phyloP scores from a whole-genome alignment of 2,113 vertebrate genomes.

The Perca fluviatilis region DNA sequence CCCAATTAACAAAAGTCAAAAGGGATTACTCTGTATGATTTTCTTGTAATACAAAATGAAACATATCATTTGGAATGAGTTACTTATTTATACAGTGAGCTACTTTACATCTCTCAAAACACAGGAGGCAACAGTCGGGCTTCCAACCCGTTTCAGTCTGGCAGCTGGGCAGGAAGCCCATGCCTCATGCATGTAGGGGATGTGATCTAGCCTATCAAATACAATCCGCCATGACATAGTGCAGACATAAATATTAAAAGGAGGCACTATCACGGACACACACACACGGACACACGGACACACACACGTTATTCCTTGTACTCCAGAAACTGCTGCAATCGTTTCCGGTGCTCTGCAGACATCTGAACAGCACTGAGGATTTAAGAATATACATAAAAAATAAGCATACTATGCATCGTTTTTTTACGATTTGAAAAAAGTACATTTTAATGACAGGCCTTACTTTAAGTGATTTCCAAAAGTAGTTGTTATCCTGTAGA shows the following conservation, averaged over 20 bases:
- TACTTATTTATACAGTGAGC: constrained; percentile 1
- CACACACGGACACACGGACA: constrained; percentile 2
- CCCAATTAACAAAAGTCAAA: neutral
- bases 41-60: constrained; percentile 11
- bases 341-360: constrained; percentile 94
- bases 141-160: neutral
- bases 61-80: constrained; percentile 7
- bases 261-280: constrained; percentile 31
- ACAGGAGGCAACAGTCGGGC: neutral
- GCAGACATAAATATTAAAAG: constrained; percentile 63
- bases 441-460: constrained; percentile 12
- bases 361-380: constrained; percentile 90
- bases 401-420: neutral
- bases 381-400: neutral
- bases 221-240: constrained; percentile 24
- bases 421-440: neutral
- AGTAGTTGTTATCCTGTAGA: constrained; percentile 94
- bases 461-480: constrained; percentile 96
- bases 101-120: constrained; percentile 18
- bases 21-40: neutral
- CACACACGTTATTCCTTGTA: constrained; percentile 90
- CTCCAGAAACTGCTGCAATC: constrained; percentile 96
- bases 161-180: neutral
- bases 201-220: constrained; percentile 30
- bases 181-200: constrained; percentile 5